These are phyloP conservation scores for Dendroctonus valens DNA, from an alignment of 1,140 invertebrate species.

Conservation along the genomic window DNA sequence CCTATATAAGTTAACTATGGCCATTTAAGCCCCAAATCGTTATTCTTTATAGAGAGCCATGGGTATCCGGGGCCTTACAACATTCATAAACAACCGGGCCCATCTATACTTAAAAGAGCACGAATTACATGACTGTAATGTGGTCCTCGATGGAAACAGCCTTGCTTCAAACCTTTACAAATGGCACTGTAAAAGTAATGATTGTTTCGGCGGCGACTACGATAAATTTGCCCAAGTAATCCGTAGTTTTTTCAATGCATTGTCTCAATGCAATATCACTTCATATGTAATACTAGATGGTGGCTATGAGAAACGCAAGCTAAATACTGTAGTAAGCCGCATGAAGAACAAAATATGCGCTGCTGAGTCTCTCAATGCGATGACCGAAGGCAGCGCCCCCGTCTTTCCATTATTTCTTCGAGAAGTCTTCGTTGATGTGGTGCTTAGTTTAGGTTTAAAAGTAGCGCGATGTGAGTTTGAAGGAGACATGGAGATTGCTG, in stretches of 20 bases:
- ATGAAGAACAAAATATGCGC: conserved; percentile 62
- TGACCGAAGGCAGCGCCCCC: conserved; percentile 52
- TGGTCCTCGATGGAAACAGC: conserved; percentile 83
- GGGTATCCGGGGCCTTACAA: conserved; percentile 80
- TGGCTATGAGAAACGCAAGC: conserved; percentile 71
- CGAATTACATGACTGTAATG: conserved; percentile 65
- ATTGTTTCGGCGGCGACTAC: conserved; percentile 84
- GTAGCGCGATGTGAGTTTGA: conserved; percentile 77
- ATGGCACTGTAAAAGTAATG: conserved; percentile 60
- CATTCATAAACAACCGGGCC: conserved; percentile 70
- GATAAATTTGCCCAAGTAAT: conserved; percentile 67
- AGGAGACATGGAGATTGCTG: conserved; percentile 82
- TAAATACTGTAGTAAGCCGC: conserved; percentile 66
- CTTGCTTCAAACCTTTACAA: conserved; percentile 72
- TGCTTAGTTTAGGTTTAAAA: conserved; percentile 63
- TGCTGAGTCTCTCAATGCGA: conserved; percentile 52
- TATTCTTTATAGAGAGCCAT: conserved; percentile 50
- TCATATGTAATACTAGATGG: conserved; percentile 83
- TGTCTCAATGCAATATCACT: conserved; percentile 71
- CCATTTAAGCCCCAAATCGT: too few species aligned
- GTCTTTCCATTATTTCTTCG: conserved; percentile 70
- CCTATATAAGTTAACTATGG: too few species aligned
- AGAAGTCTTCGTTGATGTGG: conserved; percentile 68
- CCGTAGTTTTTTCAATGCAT: conserved; percentile 67
- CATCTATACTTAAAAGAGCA: conserved; percentile 62